Base-by-base conservation (phyloP, 2,113 vertebrate genomes). In the Engraulis encrasicolus region DNA sequence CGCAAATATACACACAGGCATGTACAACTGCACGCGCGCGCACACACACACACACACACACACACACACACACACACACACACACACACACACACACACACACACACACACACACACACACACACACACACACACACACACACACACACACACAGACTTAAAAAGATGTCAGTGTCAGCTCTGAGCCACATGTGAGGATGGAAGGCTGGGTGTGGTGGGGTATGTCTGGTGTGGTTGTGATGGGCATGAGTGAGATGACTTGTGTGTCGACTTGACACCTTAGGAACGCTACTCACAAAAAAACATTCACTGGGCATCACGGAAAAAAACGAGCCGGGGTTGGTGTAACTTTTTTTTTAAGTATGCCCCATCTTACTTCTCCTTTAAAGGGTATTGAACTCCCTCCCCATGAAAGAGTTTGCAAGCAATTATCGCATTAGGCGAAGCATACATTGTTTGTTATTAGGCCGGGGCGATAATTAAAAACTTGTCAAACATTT, bases 401-500 rank as follows among this genome's bases (percentile, higher is more conserved):
- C 18, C 38, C 54, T 86, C 18, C 38, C n/a, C 50, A 54, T 79
- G 34, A 83, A 87, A 50, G 66, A 50, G 78, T 85, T 86, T 78
- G 83, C n/a, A 38, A 79, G 61, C 80, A 87, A 84, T 88, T 90
- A 87, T 82, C 61, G 7, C 78, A 82, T 83, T 81, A 49, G 37
- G 71, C 18, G 48, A 82, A 81, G 83, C 86, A 83, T 61, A 58
- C 74, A 66, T 81, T 88, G 84, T 78, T 78, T 81, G 66, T 83
- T 85, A 81, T 87, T 85, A 85, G 50, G n/a, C n/a, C n/a, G n/a
- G 58, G 84, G 71, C 71, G 78, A 87, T 89, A 81, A 88, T 88
- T 87, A 87, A 88, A 88, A 89, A 83, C 79, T 83, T 83, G 88
- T 90, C 87, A 86, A 87, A 83, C 83, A 86, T 88, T 86, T 85